A percentile compares a stretch with the other conserved stretches of the same genome.
These are phyloP conservation scores for Arremon aurantiirostris DNA, from an alignment of 2,797 vertebrate genomes.

Conservation along the genomic window DNA sequence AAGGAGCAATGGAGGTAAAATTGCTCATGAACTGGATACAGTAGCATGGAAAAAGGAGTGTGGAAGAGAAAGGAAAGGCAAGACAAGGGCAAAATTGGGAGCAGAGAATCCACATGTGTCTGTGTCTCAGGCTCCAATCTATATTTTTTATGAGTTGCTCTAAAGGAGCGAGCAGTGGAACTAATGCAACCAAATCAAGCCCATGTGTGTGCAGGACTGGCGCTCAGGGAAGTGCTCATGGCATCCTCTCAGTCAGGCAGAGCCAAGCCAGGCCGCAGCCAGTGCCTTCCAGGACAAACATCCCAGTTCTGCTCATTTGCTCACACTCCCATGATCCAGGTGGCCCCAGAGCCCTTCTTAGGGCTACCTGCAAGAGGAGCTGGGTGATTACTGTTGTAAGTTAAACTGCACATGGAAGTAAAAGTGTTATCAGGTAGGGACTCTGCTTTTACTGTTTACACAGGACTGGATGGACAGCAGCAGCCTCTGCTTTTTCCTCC, in stretches of 20 bases:
- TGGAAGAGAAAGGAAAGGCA: background rate
- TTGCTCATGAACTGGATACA: background rate
- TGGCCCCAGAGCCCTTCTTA: background rate
- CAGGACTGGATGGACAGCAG: background rate
- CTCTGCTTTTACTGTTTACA: background rate
- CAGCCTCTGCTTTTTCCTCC: background rate
- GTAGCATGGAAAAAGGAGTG: background rate
- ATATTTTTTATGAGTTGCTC: background rate
- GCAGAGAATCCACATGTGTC: background rate
- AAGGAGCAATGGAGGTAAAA: background rate
- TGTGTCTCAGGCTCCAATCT: background rate
- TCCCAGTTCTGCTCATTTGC: background rate
- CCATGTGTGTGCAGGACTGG: background rate
- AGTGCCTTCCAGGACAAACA: background rate
- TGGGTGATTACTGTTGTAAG: background rate
- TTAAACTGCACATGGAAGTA: background rate
- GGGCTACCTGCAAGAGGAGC: background rate
- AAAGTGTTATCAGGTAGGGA: background rate
- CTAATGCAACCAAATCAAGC: background rate
- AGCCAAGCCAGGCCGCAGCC: background rate
- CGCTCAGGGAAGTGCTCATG: background rate
- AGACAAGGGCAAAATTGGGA: accelerated
- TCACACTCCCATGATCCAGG: background rate
- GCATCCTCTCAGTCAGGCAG: background rate
- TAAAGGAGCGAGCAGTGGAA: background rate